phyloP scores from a whole-genome alignment of 2,797 vertebrate species.

The Ptychadena robeensis region DNA sequence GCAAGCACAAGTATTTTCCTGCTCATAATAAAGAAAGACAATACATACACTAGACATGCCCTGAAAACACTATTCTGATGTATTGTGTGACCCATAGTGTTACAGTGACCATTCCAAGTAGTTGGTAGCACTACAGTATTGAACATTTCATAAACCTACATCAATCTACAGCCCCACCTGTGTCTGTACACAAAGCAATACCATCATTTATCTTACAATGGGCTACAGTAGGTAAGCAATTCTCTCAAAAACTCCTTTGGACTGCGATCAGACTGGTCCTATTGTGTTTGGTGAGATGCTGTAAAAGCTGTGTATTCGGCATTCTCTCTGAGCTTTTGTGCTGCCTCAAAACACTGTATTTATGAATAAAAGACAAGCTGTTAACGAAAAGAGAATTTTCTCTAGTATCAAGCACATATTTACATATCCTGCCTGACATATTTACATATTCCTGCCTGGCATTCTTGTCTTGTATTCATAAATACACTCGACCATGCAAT shows the following conservation, averaged over 20 bases:
- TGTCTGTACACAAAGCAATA: neutral
- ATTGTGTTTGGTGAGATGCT: constrained; percentile 21
- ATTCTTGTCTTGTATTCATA: constrained; percentile 53
- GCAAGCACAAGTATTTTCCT: no score
- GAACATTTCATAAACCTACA: neutral
- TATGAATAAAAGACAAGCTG: constrained; percentile 57
- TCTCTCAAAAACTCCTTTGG: constrained; percentile 16
- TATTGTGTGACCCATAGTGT: neutral
- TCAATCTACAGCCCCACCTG: neutral
- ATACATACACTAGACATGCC: no score
- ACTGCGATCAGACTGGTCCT: constrained; percentile 18
- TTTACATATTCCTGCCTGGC: constrained; percentile 53
- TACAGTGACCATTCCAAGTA: neutral
- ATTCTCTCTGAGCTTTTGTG: constrained; percentile 35
- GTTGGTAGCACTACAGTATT: neutral
- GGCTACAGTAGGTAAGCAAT: neutral
- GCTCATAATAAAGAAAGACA: no score
- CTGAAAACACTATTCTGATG: no score
- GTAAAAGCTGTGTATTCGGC: constrained; percentile 12
- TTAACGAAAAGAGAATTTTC: constrained; percentile 47
- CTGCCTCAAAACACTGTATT: constrained; percentile 44
- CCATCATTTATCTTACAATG: neutral
- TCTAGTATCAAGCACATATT: constrained; percentile 45
- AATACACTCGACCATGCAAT: constrained; percentile 42
- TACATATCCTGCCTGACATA: constrained; percentile 54